Evolutionary conservation across 2,113 vertebrate genomes (phyloP).

Genomic region (Heterochromis multidens): DNA sequence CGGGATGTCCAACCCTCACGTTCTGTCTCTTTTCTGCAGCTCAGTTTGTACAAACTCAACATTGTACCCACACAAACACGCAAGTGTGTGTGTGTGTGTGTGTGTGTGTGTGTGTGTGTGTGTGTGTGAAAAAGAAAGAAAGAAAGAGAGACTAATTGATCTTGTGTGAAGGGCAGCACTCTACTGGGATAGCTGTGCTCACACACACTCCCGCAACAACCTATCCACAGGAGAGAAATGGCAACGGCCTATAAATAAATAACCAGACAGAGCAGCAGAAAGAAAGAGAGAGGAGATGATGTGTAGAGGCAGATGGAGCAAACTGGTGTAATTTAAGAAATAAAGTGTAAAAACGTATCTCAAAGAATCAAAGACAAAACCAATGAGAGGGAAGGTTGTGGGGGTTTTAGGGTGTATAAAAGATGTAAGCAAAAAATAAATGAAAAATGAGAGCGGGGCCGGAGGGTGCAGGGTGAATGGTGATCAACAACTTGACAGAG

Average conservation of each 20-base stretch:
- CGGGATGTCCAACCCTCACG: neutral
- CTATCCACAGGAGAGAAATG: constrained; percentile 25
- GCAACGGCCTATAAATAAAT: constrained; percentile 46
- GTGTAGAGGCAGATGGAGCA: constrained; percentile 1
- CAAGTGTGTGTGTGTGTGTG: neutral
- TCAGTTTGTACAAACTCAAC: neutral
- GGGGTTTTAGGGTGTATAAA: neutral
- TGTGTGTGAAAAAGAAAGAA: neutral
- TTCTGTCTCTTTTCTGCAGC: neutral
- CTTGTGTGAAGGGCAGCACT: constrained; percentile 42
- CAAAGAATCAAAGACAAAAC: neutral
- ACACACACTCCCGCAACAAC: neutral
- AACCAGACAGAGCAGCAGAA: constrained; percentile 23
- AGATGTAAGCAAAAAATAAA: neutral
- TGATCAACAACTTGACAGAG: neutral
- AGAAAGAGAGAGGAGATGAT: constrained; percentile 3
- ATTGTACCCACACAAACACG: neutral
- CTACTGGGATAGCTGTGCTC: neutral
- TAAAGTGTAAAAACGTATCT: neutral
- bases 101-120: neutral
- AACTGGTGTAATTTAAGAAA: neutral
- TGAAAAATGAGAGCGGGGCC: neutral
- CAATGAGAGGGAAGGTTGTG: neutral
- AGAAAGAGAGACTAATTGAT: constrained; percentile 38
- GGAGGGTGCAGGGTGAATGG: neutral